Evolutionary conservation across 1,140 invertebrate genomes (phyloP).

Genomic region (Lepidurus couesii): DNA sequence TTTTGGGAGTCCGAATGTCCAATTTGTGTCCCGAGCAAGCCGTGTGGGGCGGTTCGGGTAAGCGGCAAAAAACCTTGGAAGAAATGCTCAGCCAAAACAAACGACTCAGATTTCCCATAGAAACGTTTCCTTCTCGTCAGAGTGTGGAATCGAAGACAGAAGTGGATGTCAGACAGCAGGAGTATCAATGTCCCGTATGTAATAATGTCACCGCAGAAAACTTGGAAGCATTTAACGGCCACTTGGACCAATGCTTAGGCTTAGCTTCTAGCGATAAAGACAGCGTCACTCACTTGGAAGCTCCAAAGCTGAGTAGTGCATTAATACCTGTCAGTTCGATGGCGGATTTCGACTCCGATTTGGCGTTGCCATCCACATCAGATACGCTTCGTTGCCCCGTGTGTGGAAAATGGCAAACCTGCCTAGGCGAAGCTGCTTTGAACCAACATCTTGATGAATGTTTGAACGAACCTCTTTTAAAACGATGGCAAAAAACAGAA

Average conservation of each 20-base stretch:
- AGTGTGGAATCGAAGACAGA: background rate
- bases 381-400: conserved; percentile 28
- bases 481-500: background rate
- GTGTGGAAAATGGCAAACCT: conserved; percentile 28
- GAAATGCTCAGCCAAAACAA: conserved; percentile 28
- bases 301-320: background rate
- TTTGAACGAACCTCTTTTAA: conserved; percentile 34
- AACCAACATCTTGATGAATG: conserved; percentile 38
- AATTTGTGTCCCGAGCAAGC: conserved; percentile 33
- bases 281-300: background rate
- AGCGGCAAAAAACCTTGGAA: conserved; percentile 29
- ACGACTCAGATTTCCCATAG: background rate
- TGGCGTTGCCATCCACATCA: background rate
- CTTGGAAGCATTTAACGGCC: background rate
- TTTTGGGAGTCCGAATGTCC: conserved; percentile 49
- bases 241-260: conserved; percentile 10
- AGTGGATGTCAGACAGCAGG: background rate
- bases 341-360: background rate
- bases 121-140: background rate
- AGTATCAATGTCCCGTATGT: background rate
- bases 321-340: background rate
- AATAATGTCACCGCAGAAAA: background rate
- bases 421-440: conserved; percentile 28
- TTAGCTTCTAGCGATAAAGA: background rate
- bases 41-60: conserved; percentile 22